Evolutionary conservation across 64 coral and sea anemone species (phyloP), one percentile per base, ranked within the genome.

Genomic region (Anthopleura sola): DNA sequence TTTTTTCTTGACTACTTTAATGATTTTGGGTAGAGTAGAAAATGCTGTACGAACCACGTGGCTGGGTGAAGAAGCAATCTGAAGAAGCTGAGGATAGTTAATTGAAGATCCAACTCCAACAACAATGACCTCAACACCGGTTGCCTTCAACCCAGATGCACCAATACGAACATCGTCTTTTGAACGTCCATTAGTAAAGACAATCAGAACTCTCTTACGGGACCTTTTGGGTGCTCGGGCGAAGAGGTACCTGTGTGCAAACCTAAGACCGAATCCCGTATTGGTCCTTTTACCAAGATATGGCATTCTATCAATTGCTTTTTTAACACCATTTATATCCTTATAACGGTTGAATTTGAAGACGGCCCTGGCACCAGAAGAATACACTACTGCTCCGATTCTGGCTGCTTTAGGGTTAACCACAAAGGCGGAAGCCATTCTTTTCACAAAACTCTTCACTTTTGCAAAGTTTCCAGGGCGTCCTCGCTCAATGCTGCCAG

Each of bases 141-240:
- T 54, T 15, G 55, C 56, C 17, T 78, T 75, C n/a, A 91, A 49
- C 23, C 39, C 53, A 14, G 83, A 78, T 1, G 89, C 89, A 39
- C 83, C 83, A 9, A 54, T 78, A 13, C 85, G 40, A 16, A 86
- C 89, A 49, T 79, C 40, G 32, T 91, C 89, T 68, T 21, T 56
- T 34, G 89, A 86, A 13, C 24, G 54, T 46, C 75, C 75, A 14
- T 36, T 60, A 0, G 89, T 91, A 23, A 95, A 82, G 24, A 91
- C 82, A 6, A 95, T 85, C 19, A 95, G 82, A 0, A 91, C 93
- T 13, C 88, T 82, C 76, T 91, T 95, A 8, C 89, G 86, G n/a
- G 81, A 86, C n/a, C 40, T 82, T n/a, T 69, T 88, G 5, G 55
- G 82, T 68, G 55, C 21, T 31, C 89, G 29, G 12, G 56, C 53